Conservation (phyloP, 1,140 invertebrate species). For the Pseudoatta argentina region DNA sequence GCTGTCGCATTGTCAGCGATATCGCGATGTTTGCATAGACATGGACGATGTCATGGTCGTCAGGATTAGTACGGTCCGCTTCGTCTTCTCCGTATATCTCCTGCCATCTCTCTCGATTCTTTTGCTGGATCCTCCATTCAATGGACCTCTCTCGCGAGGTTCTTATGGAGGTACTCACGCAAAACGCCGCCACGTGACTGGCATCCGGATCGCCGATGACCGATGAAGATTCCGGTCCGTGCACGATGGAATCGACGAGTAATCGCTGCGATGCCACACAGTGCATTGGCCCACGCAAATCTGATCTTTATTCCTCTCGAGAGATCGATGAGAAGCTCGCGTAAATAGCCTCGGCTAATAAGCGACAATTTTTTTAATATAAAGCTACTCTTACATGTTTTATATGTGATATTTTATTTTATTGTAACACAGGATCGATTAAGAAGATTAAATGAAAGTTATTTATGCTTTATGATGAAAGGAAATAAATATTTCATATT, state of each 20-base stretch:
- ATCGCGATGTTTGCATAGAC: conserved; percentile 70
- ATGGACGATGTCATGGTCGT: conserved; percentile 60
- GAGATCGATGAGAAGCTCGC: background rate
- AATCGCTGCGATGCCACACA: conserved; percentile 63
- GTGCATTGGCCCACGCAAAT: conserved; percentile 78
- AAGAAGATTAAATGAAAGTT: background rate
- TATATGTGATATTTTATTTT: background rate
- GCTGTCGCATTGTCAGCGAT: conserved; percentile 35
- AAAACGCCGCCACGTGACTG: conserved; percentile 82
- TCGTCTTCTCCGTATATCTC: conserved; percentile 55
- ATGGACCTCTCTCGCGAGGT: conserved; percentile 67
- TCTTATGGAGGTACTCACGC: conserved; percentile 79
- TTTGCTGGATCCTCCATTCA: conserved; percentile 67
- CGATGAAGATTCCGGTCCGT: conserved; percentile 71
- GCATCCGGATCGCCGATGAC: conserved; percentile 80
- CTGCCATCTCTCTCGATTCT: conserved; percentile 57
- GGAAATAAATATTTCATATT: conserved; percentile 2
- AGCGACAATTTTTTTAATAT: background rate
- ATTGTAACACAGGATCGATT: background rate
- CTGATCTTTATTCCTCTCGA: conserved; percentile 68
- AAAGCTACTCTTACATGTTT: background rate
- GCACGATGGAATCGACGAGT: conserved; percentile 71
- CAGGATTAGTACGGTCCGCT: conserved; percentile 63
- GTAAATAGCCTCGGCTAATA: conserved; percentile 24
- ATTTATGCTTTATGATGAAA: background rate